Conservation (phyloP, 2,113 vertebrate genomes). For the Oxygymnocypris stewartii region DNA sequence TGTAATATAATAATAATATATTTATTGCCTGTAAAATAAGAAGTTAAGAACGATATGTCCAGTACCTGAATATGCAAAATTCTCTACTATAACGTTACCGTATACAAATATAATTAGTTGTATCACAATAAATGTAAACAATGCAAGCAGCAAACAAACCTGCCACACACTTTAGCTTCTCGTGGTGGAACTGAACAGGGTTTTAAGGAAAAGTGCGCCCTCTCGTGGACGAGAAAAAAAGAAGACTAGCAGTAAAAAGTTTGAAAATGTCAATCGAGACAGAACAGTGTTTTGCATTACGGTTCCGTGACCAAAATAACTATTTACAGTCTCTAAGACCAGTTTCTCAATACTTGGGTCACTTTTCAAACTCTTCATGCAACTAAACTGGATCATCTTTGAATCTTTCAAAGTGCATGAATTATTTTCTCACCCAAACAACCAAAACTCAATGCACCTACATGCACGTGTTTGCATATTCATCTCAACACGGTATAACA, state of each 20-base stretch:
- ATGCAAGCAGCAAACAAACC: neutral
- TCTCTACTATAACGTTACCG: neutral
- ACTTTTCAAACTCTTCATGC: no score
- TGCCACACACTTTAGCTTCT: neutral
- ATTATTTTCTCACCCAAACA: no score
- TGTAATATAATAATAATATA: neutral
- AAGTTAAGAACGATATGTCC: neutral
- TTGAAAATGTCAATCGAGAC: neutral
- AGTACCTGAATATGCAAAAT: neutral
- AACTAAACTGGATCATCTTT: no score
- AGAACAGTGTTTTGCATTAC: neutral
- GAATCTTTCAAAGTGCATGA: no score
- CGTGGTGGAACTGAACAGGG: no score
- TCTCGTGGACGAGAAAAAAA: constrained; percentile 29
- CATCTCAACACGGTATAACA: no score
- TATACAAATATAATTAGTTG: no score
- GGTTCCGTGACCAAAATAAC: neutral
- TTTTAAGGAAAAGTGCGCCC: constrained; percentile 39
- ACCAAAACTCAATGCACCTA: no score
- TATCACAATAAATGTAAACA: neutral
- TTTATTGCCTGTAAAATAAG: neutral
- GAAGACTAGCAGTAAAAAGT: neutral
- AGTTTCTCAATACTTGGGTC: no score
- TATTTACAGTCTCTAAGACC: no score
- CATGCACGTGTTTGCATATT: no score